Conservation (phyloP, 2,888 invertebrate species). For the Philhelius pedissequus region DNA sequence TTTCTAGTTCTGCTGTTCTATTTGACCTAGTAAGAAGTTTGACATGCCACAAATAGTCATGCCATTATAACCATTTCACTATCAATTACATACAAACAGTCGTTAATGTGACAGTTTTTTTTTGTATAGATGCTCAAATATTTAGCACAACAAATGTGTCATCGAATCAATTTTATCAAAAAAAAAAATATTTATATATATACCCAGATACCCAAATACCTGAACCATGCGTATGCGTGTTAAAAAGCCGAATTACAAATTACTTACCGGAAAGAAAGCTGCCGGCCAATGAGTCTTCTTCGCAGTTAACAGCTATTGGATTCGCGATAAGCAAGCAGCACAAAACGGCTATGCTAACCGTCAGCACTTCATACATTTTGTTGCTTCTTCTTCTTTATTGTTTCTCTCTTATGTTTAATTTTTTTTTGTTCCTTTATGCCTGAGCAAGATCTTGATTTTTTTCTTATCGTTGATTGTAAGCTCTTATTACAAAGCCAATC, state of each 20-base stretch:
- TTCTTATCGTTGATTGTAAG: conserved; percentile 14
- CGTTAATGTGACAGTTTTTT: neutral
- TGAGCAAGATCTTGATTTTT: conserved; percentile 17
- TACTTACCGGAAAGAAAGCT: conserved; percentile 89
- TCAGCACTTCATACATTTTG: conserved; percentile 70
- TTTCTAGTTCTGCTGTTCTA: neutral
- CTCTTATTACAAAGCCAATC: conserved; percentile 33
- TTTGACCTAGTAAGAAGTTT: neutral
- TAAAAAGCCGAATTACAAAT: conserved; percentile 30
- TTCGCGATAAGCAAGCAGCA: conserved; percentile 63
- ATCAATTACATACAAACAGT: neutral
- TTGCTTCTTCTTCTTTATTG: conserved; percentile 63
- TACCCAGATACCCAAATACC: conserved; percentile 40
- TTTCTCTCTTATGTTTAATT: conserved; percentile 27
- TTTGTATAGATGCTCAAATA: neutral
- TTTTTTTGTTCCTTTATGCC: conserved; percentile 31
- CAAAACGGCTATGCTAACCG: conserved; percentile 66
- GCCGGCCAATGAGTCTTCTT: conserved; percentile 90
- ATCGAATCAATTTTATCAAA: conserved; percentile 35
- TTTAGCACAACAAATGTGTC: conserved; percentile 48
- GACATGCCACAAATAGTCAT: neutral
- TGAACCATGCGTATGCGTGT: conserved; percentile 23
- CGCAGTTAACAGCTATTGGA: conserved; percentile 67
- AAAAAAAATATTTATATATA: neutral
- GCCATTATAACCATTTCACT: conserved; percentile 7